Percentiles rank a stretch among this genome's conserved stretches.
Evolutionary conservation across 64 coral and sea anemone genomes (phyloP).

Genomic region (Montipora cactus): DNA sequence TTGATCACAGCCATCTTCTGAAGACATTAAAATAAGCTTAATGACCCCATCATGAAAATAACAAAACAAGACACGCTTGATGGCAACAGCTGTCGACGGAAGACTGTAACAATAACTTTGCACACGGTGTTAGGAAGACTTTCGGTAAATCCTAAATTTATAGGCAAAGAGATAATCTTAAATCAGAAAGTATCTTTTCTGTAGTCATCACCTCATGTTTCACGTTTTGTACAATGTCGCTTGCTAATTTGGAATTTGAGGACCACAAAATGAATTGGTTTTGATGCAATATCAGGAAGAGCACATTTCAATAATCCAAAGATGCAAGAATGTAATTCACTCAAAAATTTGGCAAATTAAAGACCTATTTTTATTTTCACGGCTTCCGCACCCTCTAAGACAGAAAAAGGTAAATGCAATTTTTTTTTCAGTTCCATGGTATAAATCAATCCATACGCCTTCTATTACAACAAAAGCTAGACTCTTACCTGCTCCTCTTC

Average conservation of each 20-base stretch:
- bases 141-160: background rate
- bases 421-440: background rate
- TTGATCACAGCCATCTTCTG: background rate
- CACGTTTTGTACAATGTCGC: background rate
- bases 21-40: too few relatives aligned
- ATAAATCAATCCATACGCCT: background rate
- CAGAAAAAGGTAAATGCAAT: background rate
- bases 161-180: too few relatives aligned
- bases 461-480: too few relatives aligned
- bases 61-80: slow-evolving; percentile 7
- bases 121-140: background rate
- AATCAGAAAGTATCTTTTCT: background rate
- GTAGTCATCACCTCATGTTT: background rate
- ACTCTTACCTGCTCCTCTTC: slow-evolving; percentile 89
- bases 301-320: background rate
- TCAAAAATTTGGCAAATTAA: background rate
- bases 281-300: background rate
- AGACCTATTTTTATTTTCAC: background rate
- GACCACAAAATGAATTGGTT: slow-evolving; percentile 24
- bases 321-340: background rate
- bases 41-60: background rate
- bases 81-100: background rate
- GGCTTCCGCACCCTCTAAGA: background rate
- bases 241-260: background rate
- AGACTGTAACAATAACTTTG: slow-evolving; percentile 10